Base-by-base conservation (phyloP, 2,888 invertebrate species). In the Synanthedon formicaeformis region DNA sequence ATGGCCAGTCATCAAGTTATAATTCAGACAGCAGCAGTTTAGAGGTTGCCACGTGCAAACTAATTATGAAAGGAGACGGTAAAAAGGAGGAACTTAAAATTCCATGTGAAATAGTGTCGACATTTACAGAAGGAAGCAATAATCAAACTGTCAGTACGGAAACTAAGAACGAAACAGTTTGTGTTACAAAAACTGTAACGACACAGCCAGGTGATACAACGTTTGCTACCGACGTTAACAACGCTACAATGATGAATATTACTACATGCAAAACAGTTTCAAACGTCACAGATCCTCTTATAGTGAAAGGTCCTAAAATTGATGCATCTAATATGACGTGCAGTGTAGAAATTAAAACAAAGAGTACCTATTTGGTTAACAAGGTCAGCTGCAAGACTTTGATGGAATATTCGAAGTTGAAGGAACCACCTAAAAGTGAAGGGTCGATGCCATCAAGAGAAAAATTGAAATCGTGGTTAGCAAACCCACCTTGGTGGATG, bases 51-150 rank as follows among this genome's bases (percentile, higher is more conserved):
- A 63, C 58, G 3, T 87, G 86, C 53, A 60, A 66, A 11, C 66
- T 87, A 41, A 80, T 70, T 62, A 68, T 86, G 10, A 76, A 67
- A 54, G 81, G 85, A 59, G 71, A 77, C 40, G 69, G 67, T 6
- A 71, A 67, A 45, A 52, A 65, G 13, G 70, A 82, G 58, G 58
- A 62, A 14, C 58, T 86, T 12, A 82, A 73, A 62, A 74, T 87
- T 60, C 86, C 86, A 1, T 87, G 86, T 60, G 86, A 81, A 67
- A 85, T 85, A 8, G 85, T 87, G 8, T 82, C 86, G 1, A 87
- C 86, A 1, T 87, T 87, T 55, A 76, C 78, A 3, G 69, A 77
- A 56, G 77, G 68, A 3, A 73, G 78, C 56, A 68, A 66, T 18
- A 72, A 69, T 55, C 56, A 65, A 41, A 55, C 61, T 55, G 54